A percentile compares a stretch with the other conserved stretches of the same genome.
Conservation (phyloP, 2,113 vertebrate genomes). For the Seriola rivoliana region DNA sequence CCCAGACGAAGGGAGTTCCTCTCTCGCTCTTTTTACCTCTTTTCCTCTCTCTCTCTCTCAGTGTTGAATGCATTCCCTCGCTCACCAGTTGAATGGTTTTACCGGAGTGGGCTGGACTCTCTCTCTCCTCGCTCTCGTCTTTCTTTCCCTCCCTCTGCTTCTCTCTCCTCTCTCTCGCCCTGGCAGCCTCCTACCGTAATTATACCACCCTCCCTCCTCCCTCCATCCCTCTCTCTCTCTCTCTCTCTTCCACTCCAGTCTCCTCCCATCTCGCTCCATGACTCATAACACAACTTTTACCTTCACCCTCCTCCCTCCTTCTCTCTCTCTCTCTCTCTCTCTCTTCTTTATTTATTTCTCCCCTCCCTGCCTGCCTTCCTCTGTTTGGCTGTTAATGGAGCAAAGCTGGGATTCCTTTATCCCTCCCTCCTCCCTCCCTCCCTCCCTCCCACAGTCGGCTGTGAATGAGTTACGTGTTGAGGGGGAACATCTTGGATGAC, state of each 20-base stretch:
- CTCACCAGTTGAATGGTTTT: constrained; percentile 81
- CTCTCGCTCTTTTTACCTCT: constrained; percentile 56
- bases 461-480: constrained; percentile 53
- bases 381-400: constrained; percentile 42
- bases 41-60: constrained; percentile 42
- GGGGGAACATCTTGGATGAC: constrained; percentile 58
- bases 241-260: constrained; percentile 41
- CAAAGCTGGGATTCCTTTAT: constrained; percentile 54
- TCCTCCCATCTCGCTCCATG: constrained; percentile 63
- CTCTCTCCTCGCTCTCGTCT: constrained; percentile 57
- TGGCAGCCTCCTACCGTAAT: constrained; percentile 71
- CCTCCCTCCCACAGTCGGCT: constrained; percentile 34
- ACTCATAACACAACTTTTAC: constrained; percentile 68
- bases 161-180: constrained; percentile 62
- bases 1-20: constrained; percentile 72
- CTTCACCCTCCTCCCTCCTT: constrained; percentile 44
- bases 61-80: constrained; percentile 68
- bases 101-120: constrained; percentile 77
- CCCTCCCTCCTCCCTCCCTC: constrained; percentile 7
- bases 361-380: constrained; percentile 20
- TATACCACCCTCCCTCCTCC: constrained; percentile 58
- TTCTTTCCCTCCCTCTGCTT: constrained; percentile 47
- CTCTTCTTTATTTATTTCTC: constrained; percentile 1
- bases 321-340: constrained; percentile 2
- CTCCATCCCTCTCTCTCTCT: constrained; percentile 29